Conservation (phyloP, 2,113 vertebrate genomes). For the Chaetodon auriga region DNA sequence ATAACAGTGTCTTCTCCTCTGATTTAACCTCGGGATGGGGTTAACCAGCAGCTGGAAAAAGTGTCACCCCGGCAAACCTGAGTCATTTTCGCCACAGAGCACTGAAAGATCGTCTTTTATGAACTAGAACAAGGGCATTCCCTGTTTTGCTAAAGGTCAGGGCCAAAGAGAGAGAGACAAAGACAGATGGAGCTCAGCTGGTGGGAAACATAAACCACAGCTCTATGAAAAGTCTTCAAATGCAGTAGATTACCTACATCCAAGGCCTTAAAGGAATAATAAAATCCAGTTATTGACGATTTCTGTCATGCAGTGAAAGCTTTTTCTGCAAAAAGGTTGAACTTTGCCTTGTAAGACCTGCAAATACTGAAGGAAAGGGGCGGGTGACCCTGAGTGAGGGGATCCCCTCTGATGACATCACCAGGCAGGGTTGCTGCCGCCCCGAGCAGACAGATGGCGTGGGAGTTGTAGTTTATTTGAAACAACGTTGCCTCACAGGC, state of each 20-base stretch:
- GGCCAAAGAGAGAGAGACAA: neutral
- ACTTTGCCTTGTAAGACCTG: neutral
- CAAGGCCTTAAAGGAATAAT: neutral
- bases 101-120: constrained; percentile 53
- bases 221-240: neutral
- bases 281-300: neutral
- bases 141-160: constrained; percentile 44
- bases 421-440: constrained; percentile 19
- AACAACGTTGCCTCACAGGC: constrained; percentile 21
- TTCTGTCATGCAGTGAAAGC: neutral
- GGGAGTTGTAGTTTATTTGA: constrained; percentile 58
- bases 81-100: constrained; percentile 23
- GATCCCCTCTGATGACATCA: constrained; percentile 65
- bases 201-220: neutral
- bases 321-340: neutral
- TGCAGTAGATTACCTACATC: neutral
- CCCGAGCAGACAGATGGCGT: constrained; percentile 23
- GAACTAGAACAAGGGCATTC: constrained; percentile 42
- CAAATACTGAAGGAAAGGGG: neutral
- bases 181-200: constrained; percentile 7
- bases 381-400: constrained; percentile 37
- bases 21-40: constrained; percentile 18
- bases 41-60: constrained; percentile 61
- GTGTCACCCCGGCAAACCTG: constrained; percentile 30
- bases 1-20: constrained; percentile 2